A percentile compares a stretch with the other conserved stretches of the same genome.
These are phyloP conservation scores for Octomys mimax DNA, from an alignment of 2,797 vertebrate genomes.

Conservation along the genomic window DNA sequence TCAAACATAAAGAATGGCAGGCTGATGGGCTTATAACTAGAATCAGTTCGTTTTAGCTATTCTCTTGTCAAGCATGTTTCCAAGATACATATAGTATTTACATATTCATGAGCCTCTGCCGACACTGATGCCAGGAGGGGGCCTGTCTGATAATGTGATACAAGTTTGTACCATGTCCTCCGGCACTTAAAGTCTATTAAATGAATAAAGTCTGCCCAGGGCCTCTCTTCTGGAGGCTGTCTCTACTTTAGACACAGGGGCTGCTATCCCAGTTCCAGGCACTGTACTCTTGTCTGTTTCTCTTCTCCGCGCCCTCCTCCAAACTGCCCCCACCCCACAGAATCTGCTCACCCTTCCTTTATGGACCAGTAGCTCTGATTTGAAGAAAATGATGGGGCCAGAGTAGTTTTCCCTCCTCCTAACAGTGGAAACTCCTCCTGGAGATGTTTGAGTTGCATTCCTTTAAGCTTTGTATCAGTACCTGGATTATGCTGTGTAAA, in stretches of 20 bases:
- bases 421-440: conserved; percentile 29
- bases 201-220: conserved; percentile 85
- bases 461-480: conserved; percentile 52
- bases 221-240: conserved; percentile 80
- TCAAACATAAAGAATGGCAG: conserved; percentile 91
- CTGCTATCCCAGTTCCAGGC: conserved; percentile 34
- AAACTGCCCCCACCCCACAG: neutral
- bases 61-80: conserved; percentile 91
- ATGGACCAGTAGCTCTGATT: conserved; percentile 62
- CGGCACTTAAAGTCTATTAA: conserved; percentile 89
- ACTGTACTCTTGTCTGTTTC: neutral
- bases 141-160: conserved; percentile 90
- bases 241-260: conserved; percentile 77
- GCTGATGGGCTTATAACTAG: conserved; percentile 90
- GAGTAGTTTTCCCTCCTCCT: neutral
- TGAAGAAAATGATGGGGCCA: conserved; percentile 46
- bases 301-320: neutral
- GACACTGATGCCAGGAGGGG: conserved; percentile 85
- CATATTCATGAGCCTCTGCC: conserved; percentile 90
- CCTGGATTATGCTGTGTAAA: conserved; percentile 37
- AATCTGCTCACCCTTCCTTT: conserved; percentile 9
- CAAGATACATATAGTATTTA: conserved; percentile 89
- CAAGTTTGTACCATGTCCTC: conserved; percentile 89
- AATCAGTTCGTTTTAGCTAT: conserved; percentile 91
- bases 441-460: neutral